Evolutionary conservation across 1,140 invertebrate genomes (phyloP), one percentile per base, ranked within the genome.

Genomic region (Amphibalanus amphitrite): DNA sequence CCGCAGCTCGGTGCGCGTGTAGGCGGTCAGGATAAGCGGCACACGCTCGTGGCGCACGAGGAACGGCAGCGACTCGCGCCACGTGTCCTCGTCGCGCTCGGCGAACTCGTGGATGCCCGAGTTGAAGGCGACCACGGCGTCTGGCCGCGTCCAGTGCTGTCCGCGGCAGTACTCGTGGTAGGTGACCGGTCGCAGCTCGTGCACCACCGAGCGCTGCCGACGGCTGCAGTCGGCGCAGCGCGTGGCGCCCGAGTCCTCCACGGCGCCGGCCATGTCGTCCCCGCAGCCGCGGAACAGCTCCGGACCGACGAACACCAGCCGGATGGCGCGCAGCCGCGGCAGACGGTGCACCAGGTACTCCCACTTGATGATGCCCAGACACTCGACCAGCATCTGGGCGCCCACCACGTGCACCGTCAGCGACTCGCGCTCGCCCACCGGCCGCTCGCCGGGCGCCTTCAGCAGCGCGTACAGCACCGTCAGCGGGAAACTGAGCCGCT

Each of bases 301-400:
- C 30, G 74, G 74, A 3, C 74, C 74, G 71, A 74, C 69, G 29
- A 74, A 73, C 17, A 74, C 72, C 23, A 74, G 40, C 26, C 69
- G 72, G 6, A 74, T 47, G 28, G 38, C n/a, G 64, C 30, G 38
- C 33, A 74, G 68, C 29, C 30, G 25, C n/a, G 74, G 74, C 69
- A 74, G 65, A 10, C 70, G 23, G 71, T 74, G 74, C 23, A 69
- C 64, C 70, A 74, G 68, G 69, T 74, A 74, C 47, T 74, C 74
- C 74, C 74, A 74, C 38, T 73, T 67, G 10, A 74, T 73, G 28
- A 74, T 74, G 23, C 74, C 74, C 23, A 74, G 68, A 29, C 73
- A 38, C 67, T 74, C 72, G 30, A 71, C 59, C 30, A 67, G 72
- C 47, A 67, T 68, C 59, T 72, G 47, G 33, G 73, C 73, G 28